Evolutionary conservation across 2,888 invertebrate genomes (phyloP), one percentile per base, ranked within the genome.

Genomic region (Phengaris alcon): DNA sequence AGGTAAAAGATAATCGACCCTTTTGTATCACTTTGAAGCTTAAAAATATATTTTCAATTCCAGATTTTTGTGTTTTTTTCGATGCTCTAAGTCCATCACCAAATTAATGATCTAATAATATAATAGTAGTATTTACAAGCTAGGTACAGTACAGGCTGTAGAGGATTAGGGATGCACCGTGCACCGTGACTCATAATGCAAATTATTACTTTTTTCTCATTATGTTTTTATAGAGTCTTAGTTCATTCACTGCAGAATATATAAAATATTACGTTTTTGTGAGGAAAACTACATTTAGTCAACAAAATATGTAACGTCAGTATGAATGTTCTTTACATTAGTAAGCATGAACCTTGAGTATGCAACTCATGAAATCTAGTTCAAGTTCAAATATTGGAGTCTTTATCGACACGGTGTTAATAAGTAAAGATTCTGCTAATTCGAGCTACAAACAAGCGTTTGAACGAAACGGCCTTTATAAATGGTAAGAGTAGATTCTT

Each of bases 401-500:
- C 35, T 64, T 64, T 64, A 64, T 64, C 64, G 44, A 13, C 64
- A 51, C 10, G 51, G 51, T 15, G 48, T 70, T 70, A 70, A 70
- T 70, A 51, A 10, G 64, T 8, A 10, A 64, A 64, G 64, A 15
- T 15, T 51, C 35, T 51, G 48, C 15, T 70, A 70, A 70, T 48
- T 48, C 12, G 70, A 51, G 70, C 51, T 51, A 70, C 51, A 22
- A 70, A 70, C 70, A 15, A 51, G 70, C 70, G 9, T 15, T 51
- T 22, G 51, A 69, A 70, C n/a, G 22, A 22, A 70, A 64, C 64
- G 70, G 70, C 70, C 70, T 51, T 70, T 70, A 51, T 69, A 70
- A 70, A 64, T 64, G 15, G 64, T 22, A 64, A 10, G 35, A 64
- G 64, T 22, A 51, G 15, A 51, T 51, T 70, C 70, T 70, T 48